Evolutionary conservation across 2,113 vertebrate species (phyloP), one percentile per base, ranked within the genome.

Genomic region (Empidonax alnorum): DNA sequence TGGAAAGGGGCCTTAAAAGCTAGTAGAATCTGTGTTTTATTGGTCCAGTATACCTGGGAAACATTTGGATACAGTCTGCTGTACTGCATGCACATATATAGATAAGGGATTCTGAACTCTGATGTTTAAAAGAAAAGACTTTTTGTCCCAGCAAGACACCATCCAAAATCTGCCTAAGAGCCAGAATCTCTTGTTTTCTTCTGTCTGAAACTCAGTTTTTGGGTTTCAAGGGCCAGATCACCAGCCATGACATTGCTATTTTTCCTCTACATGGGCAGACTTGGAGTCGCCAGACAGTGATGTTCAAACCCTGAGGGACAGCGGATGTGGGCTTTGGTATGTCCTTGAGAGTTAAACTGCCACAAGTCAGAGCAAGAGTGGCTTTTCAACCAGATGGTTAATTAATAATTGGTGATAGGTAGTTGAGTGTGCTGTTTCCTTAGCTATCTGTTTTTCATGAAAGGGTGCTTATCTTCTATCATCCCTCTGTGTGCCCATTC

Each of bases 281-380:
- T 23, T 62, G n/a, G 2, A 25, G 16, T 19, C 2, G 1, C 3
- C 27, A 35, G 21, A n/a, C 14, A 46, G 21, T 19, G 23, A 13
- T 65, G 39, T 71, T 35, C 28, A 82, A 62, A 66, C 15, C 12
- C 8, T 41, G 35, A 68, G 15, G 22, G 75, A 19, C 12, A 63
- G 69, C 39, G 27, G 16, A 41, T 52, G 5, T n/a, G 37, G 25
- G 25, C 18, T 86, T 80, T 80, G 33, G 12, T 18, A 20, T 55
- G 8, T 2, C 10, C 30, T 53, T 39, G 47, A 74, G 39, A 66
- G 63, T 53, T 39, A 74, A 14, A 55, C 20, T 17, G 7, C 12
- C 42, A 71, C 10, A 50, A 47, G 7, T 58, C 39, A 84, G 50
- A 82, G 25, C 11, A 83, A 61, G 30, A 85, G 13, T 1, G 74